Conservation (phyloP, 2,797 vertebrate genomes). For the Xerus rutilus region DNA sequence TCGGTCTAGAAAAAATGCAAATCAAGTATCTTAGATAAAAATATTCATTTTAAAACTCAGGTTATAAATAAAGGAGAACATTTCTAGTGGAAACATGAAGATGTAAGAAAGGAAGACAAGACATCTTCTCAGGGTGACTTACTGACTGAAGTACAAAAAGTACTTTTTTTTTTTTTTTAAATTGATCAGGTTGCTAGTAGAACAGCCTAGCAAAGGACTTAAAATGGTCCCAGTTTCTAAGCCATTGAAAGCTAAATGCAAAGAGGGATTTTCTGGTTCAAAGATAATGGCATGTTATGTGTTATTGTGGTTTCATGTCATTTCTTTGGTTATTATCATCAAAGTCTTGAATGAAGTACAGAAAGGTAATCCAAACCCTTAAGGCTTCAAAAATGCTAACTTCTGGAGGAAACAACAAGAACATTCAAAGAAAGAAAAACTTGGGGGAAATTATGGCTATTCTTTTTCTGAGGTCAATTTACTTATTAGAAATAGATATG, state of each 20-base stretch:
- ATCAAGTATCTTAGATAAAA: conserved; percentile 36
- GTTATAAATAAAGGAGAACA: neutral
- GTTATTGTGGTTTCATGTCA: neutral
- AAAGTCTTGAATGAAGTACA: conserved; percentile 31
- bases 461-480: conserved; percentile 52
- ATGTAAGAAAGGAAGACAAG: neutral
- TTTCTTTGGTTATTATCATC: neutral
- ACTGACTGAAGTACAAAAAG: neutral
- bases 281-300: neutral
- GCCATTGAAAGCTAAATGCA: neutral
- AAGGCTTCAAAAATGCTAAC: neutral
- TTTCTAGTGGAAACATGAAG: neutral
- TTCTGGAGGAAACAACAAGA: neutral
- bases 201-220: neutral
- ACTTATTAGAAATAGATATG: neutral
- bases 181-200: neutral
- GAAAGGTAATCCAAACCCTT: neutral
- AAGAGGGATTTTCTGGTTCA: neutral
- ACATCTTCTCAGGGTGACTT: neutral
- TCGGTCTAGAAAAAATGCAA: conserved; percentile 6
- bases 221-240: neutral
- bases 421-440: neutral
- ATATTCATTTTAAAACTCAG: neutral
- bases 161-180: neutral
- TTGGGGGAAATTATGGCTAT: neutral